phyloP scores from a whole-genome alignment of 1,140 invertebrate genomes.

The Drosophila bipectinata region DNA sequence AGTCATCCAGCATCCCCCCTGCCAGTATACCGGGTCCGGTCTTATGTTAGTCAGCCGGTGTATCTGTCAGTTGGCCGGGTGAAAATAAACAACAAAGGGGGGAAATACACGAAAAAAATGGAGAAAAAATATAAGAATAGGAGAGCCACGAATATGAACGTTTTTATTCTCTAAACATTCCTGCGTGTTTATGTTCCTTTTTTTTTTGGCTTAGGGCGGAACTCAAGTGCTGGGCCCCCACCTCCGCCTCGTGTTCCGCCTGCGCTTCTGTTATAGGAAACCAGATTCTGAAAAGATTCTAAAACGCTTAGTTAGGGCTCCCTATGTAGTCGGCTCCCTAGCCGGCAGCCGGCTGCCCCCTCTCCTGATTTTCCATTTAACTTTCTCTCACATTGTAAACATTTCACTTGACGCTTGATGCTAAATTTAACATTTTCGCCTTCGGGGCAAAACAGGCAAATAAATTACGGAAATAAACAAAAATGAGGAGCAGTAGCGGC shows the following conservation, averaged over 20 bases:
- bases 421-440: conserved; percentile 77
- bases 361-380: conserved; percentile 58
- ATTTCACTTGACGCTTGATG: conserved; percentile 76
- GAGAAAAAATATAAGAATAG: conserved; percentile 10
- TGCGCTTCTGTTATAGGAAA: conserved; percentile 12
- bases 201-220: conserved; percentile 24
- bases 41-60: conserved; percentile 39
- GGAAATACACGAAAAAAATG: conserved; percentile 16
- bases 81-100: conserved; percentile 70
- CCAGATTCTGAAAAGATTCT: conserved; percentile 35
- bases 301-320: conserved; percentile 65
- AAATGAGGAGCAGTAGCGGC: conserved; percentile 35
- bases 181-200: conserved; percentile 64
- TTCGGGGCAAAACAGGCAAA: conserved; percentile 60
- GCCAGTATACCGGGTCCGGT: neutral
- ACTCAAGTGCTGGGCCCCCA: conserved; percentile 45
- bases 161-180: conserved; percentile 78
- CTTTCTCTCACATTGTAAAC: conserved; percentile 80
- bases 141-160: conserved; percentile 57
- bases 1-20: conserved; percentile 18
- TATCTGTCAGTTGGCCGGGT: conserved; percentile 59
- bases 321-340: conserved; percentile 10
- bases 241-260: neutral
- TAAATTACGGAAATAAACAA: conserved; percentile 79
- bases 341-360: conserved; percentile 1